A percentile compares a stretch with the other conserved stretches of the same genome.
phyloP scores from a whole-genome alignment of 2,113 vertebrate genomes.

The Perca flavescens region DNA sequence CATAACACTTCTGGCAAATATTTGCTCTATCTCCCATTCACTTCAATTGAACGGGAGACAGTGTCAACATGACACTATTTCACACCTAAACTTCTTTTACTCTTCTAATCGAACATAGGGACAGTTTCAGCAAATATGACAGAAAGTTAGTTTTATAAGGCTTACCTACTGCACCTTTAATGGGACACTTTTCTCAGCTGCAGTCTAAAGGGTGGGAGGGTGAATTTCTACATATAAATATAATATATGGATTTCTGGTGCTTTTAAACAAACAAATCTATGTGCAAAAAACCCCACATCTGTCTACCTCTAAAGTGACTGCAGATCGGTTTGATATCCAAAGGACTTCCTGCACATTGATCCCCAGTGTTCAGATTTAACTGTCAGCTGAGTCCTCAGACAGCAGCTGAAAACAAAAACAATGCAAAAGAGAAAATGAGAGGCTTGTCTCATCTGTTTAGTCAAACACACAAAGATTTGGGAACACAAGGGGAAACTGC shows the following conservation, averaged over 20 bases:
- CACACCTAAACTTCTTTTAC: neutral
- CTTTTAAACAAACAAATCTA: neutral
- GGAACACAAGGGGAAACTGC: constrained; percentile 24
- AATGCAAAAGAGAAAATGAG: neutral
- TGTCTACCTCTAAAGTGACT: neutral
- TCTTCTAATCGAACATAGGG: no score
- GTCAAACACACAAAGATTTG: constrained; percentile 21
- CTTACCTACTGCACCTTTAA: no score
- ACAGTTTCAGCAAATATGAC: no score
- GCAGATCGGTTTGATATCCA: neutral
- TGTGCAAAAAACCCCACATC: neutral
- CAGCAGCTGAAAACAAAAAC: constrained; percentile 38
- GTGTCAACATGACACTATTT: neutral
- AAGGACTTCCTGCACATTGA: neutral
- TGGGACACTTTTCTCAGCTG: neutral
- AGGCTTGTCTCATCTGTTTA: constrained; percentile 41
- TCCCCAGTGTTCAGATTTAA: constrained; percentile 1
- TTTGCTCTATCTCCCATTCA: neutral
- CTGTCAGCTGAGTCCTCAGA: constrained; percentile 38
- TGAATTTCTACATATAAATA: neutral
- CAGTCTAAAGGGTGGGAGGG: neutral
- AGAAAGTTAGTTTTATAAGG: no score
- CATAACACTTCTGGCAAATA: neutral
- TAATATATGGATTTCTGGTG: neutral
- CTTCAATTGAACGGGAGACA: neutral